phyloP scores from a whole-genome alignment of 2,888 invertebrate species.

The Pseudeuparius sepicola region DNA sequence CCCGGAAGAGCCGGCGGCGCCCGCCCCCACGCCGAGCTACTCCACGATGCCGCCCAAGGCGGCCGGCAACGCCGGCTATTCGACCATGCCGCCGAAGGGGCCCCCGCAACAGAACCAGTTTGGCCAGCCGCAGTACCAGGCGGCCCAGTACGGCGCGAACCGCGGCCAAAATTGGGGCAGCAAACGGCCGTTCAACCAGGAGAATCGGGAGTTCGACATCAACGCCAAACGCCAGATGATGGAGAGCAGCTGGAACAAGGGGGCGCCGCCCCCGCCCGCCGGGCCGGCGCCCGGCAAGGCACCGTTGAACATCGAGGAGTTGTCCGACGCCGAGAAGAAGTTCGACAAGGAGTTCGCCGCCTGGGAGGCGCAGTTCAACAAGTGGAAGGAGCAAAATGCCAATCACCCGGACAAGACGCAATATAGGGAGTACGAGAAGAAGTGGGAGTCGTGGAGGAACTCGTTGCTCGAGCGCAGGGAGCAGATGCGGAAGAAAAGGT shows the following conservation, averaged over 20 bases:
- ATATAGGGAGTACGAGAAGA: conserved; percentile 75
- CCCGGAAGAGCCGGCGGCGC: conserved; percentile 32
- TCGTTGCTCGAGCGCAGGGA: conserved; percentile 71
- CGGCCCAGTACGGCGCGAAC: conserved; percentile 4
- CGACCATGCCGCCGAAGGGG: conserved; percentile 15
- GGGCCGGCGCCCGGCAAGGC: too few relatives aligned
- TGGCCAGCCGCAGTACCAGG: conserved; percentile 3
- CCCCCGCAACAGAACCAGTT: conserved; percentile 13
- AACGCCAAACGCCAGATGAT: too few relatives aligned
- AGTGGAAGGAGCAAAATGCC: conserved; percentile 84
- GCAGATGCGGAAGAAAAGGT: conserved; percentile 63
- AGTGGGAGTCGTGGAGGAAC: conserved; percentile 76
- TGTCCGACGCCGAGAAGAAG: conserved; percentile 63
- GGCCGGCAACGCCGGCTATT: conserved; percentile 11
- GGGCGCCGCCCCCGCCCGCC: too few relatives aligned
- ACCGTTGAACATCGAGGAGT: conserved; percentile 34
- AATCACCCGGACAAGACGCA: conserved; percentile 86
- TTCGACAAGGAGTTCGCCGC: conserved; percentile 83
- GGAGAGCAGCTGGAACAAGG: too few relatives aligned
- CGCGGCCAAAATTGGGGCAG: conserved; percentile 17
- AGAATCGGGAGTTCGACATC: too few relatives aligned
- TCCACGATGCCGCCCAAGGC: conserved; percentile 20
- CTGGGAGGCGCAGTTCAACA: conserved; percentile 87
- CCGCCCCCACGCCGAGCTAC: conserved; percentile 10
- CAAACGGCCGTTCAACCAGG: not conserved